Conservation (phyloP, 92 coral and sea anemone species). For the Palythoa grandis region DNA sequence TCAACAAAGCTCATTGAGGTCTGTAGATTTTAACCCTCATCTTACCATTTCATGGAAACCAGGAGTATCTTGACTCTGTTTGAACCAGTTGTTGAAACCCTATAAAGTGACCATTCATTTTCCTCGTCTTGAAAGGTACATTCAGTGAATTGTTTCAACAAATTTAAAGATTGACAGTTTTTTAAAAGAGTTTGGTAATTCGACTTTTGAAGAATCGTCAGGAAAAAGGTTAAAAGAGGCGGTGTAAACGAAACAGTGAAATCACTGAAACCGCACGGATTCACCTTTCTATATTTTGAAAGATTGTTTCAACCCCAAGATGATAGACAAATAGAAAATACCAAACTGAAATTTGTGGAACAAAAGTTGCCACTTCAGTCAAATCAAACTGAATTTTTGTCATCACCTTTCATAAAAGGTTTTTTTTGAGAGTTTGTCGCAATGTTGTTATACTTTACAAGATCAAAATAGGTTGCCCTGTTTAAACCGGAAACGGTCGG, state of each 20-base stretch:
- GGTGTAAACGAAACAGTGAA: background rate
- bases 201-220: too few species aligned
- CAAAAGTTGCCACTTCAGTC: background rate
- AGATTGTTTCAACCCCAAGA: background rate
- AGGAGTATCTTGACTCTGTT: too few species aligned
- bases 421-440: slow-evolving; percentile 17
- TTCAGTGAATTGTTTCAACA: too few species aligned
- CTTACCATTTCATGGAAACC: background rate
- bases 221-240: too few species aligned
- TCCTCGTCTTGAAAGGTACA: too few species aligned
- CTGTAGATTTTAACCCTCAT: background rate
- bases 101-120: too few species aligned
- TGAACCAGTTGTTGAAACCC: too few species aligned
- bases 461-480: background rate
- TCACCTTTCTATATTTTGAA: background rate
- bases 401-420: slow-evolving; percentile 8
- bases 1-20: background rate
- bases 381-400: background rate
- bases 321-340: background rate
- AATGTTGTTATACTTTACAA: slow-evolving; percentile 15
- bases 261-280: background rate
- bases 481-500: slow-evolving; percentile 20
- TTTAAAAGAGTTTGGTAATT: too few species aligned
- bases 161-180: too few species aligned
- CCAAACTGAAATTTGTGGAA: background rate